Base-by-base conservation (phyloP, 1,140 invertebrate genomes). In the Drosophila ercepeae region DNA sequence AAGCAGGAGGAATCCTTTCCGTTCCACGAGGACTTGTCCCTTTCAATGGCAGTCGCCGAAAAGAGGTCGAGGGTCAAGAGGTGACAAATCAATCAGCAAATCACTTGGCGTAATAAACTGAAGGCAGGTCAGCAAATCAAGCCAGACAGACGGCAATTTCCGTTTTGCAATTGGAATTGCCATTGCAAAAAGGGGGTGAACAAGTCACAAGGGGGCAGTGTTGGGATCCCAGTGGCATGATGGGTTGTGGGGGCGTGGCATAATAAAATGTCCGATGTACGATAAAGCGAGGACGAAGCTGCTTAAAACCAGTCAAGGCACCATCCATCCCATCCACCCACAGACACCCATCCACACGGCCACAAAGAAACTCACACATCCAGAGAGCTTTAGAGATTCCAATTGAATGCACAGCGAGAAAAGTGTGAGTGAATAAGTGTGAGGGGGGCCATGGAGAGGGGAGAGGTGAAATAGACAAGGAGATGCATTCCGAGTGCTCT, bases 121-220 rank as follows among this genome's bases (percentile, higher is more conserved):
- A 58, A 60, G 65, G 21, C 60, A 52, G 81, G 61, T 69, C 54
- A 76, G 67, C 63, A 58, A 64, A 76, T 86, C 76, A 76, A 61
- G 58, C 68, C 81, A 84, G 82, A 81, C 81, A 88, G 82, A 77
- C 81, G 75, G 48, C 77, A 84, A 84, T 84, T 84, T 84, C 81
- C 81, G 81, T 57, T 76, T 68, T 64, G 41, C 76, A 88, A 84
- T 86, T 88, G 82, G 52, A 61, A 59, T 75, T 46, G 45, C 61
- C 45, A 51, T 51, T 50, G 14, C 44, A 49, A 32, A 11, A 8
- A 18, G 14, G 32, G 18, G 2, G 25, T 16, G 45, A 2, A 29
- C 27, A 29, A 29, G 27, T 29, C 27, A 29, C 13, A 5, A 13
- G 36, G n/a, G 39, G 16, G 16, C 16, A 16, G 21, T 13, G 25